phyloP scores from a whole-genome alignment of 2,797 vertebrate genomes.

The Onychomys leucogaster region DNA sequence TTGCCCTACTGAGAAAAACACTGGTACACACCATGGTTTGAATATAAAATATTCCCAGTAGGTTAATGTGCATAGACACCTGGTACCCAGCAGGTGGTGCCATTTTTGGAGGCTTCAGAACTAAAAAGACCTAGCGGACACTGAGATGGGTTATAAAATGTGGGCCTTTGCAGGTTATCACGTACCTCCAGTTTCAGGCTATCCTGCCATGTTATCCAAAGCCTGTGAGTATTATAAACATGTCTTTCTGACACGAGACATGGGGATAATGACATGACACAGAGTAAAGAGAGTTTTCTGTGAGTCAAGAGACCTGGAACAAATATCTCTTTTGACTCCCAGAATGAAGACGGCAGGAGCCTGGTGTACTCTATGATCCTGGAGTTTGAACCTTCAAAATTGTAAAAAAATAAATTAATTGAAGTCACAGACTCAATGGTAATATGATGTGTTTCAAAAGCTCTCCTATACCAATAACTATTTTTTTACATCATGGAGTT shows the following conservation, averaged over 20 bases:
- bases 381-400: too few species aligned
- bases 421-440: too few species aligned
- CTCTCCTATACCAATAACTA: too few species aligned
- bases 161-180: not conserved
- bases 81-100: not conserved
- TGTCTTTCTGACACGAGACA: not conserved
- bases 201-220: not conserved
- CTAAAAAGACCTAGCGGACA: not conserved
- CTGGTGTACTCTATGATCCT: too few species aligned
- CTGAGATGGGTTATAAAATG: not conserved
- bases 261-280: too few species aligned
- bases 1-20: not conserved
- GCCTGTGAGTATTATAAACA: not conserved
- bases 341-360: too few species aligned
- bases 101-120: not conserved
- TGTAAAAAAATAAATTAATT: too few species aligned
- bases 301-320: too few species aligned
- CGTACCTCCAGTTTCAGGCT: not conserved
- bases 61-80: not conserved
- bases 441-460: too few species aligned
- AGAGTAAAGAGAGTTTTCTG: too few species aligned
- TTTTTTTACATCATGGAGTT: too few species aligned
- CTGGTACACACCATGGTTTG: not conserved
- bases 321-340: too few species aligned
- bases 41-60: not conserved